Conservation (phyloP, 2,888 invertebrate species). For the Orthosia gracilis region DNA sequence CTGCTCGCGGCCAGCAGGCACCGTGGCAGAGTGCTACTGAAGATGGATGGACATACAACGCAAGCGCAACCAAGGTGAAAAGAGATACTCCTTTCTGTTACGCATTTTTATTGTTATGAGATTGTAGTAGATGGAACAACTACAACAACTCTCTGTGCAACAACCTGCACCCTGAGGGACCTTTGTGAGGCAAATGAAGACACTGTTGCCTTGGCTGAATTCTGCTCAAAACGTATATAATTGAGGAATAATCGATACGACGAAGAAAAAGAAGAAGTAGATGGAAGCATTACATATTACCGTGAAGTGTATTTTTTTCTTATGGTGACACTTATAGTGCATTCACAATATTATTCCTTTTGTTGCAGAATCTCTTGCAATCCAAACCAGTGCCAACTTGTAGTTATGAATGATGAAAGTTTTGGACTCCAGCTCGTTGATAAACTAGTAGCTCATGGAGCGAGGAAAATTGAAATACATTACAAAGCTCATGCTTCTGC, state of each 20-base stretch:
- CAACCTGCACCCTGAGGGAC: too few relatives aligned
- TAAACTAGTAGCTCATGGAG: conserved; percentile 74
- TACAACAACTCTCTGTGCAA: too few relatives aligned
- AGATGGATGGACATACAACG: conserved; percentile 55
- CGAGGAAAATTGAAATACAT: conserved; percentile 70
- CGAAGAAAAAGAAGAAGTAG: too few relatives aligned
- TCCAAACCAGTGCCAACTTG: conserved; percentile 52
- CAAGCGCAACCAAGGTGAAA: conserved; percentile 65
- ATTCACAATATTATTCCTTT: not conserved
- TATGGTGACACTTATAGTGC: not conserved
- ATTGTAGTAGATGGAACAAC: too few relatives aligned
- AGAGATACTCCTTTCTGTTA: not conserved
- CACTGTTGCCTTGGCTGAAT: too few relatives aligned
- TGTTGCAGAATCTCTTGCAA: conserved; percentile 61
- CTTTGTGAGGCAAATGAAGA: too few relatives aligned
- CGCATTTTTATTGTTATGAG: not conserved
- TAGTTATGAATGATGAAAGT: conserved; percentile 71
- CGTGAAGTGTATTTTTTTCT: not conserved
- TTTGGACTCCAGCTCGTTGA: conserved; percentile 72
- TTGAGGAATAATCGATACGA: too few relatives aligned
- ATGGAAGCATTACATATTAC: not conserved
- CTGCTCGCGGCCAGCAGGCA: conserved; percentile 77
- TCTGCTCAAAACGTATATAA: too few relatives aligned
- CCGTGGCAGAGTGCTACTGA: conserved; percentile 79
- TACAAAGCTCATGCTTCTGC: conserved; percentile 30